These are phyloP conservation scores for Syngnathoides biaculeatus DNA, from an alignment of 2,113 vertebrate species.

Conservation along the genomic window DNA sequence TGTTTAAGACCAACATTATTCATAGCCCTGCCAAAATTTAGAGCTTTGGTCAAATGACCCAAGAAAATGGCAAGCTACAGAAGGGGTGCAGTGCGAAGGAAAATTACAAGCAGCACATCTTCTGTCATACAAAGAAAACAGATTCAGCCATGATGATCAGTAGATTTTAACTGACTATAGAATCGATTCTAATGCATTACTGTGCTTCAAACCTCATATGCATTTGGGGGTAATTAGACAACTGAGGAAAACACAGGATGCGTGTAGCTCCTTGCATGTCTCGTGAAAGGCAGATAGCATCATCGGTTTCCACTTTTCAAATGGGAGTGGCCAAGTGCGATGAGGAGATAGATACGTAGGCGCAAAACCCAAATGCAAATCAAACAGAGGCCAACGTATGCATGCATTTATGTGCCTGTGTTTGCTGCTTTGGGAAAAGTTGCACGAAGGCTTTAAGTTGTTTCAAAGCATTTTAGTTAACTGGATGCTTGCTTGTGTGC, in stretches of 20 bases:
- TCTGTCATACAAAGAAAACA: background rate
- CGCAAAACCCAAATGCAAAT: constrained; percentile 18
- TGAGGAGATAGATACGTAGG: constrained; percentile 44
- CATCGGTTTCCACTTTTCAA: constrained; percentile 23
- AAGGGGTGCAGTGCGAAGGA: background rate
- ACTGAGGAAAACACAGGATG: constrained; percentile 40
- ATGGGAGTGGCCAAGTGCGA: constrained; percentile 32
- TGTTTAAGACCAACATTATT: background rate
- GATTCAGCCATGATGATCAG: background rate
- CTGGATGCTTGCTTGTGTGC: constrained; percentile 14
- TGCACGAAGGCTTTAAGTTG: background rate
- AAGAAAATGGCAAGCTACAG: background rate
- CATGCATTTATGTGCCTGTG: constrained; percentile 9
- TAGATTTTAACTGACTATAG: background rate
- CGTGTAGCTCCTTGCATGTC: constrained; percentile 9
- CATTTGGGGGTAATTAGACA: background rate
- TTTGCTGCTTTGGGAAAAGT: background rate
- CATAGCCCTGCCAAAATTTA: background rate
- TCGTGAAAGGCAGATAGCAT: constrained; percentile 39
- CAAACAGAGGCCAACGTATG: constrained; percentile 17
- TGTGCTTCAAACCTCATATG: background rate
- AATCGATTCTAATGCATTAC: background rate
- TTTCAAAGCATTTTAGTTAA: background rate
- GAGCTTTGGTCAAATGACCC: background rate
- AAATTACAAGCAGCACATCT: background rate